A percentile compares a stretch with the other conserved stretches of the same genome.
Conservation (phyloP, 2,113 vertebrate genomes). For the Psittacula cyanocephala region DNA sequence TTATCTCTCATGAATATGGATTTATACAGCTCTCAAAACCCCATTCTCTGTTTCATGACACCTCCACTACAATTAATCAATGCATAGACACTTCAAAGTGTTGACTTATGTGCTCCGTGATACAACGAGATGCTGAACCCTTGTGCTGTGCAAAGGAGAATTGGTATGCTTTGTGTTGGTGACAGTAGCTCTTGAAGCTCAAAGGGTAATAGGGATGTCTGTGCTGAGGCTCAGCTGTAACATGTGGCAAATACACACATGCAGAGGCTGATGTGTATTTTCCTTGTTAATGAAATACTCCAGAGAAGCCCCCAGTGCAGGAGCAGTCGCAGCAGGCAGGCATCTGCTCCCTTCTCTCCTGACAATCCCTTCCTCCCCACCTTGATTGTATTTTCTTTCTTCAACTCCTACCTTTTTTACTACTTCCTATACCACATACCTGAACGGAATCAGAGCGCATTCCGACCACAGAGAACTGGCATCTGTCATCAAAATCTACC, state of each 20-base stretch:
- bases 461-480: slow-evolving; percentile 21
- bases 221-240: not conserved
- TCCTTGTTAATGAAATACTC: slow-evolving; percentile 21
- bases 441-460: slow-evolving; percentile 48
- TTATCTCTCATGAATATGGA: not conserved
- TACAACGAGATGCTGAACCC: not conserved
- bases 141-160: not conserved
- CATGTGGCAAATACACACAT: not conserved
- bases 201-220: not conserved
- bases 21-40: not conserved
- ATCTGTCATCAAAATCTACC: slow-evolving; percentile 59
- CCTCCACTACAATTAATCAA: not conserved
- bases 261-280: not conserved
- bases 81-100: not conserved
- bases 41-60: not conserved
- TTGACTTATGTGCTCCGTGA: not conserved
- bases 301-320: not conserved
- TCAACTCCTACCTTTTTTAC: slow-evolving; percentile 20
- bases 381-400: slow-evolving; percentile 10
- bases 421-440: slow-evolving; percentile 58
- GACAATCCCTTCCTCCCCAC: not conserved
- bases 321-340: not conserved
- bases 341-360: not conserved
- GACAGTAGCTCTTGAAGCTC: not conserved
- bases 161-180: not conserved